phyloP scores from a whole-genome alignment of 1,140 invertebrate genomes.

The Drosophila busckii region DNA sequence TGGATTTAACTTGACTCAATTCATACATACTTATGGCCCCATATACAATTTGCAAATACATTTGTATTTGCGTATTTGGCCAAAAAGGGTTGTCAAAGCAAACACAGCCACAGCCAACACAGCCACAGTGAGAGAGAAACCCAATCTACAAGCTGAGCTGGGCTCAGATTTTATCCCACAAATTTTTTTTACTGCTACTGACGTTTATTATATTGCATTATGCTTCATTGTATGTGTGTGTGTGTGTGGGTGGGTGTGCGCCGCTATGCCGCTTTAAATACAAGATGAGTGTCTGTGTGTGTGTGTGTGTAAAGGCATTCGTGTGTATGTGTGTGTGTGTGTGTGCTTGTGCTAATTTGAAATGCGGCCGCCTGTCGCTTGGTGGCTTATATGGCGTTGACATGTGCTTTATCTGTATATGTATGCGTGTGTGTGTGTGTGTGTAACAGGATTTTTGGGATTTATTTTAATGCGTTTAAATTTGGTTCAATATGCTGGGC shows the following conservation, averaged over 20 bases:
- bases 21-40: constrained; percentile 2
- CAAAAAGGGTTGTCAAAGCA: too few relatives aligned
- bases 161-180: constrained; percentile 8
- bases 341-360: constrained; percentile 59
- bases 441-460: constrained; percentile 40
- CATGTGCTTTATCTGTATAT: too few relatives aligned
- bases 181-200: constrained; percentile 50
- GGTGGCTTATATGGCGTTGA: constrained; percentile 23
- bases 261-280: constrained; percentile 22
- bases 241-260: constrained; percentile 38
- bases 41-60: constrained; percentile 10
- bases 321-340: constrained; percentile 1
- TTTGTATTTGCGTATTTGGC: constrained; percentile 11
- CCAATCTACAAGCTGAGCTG: too few relatives aligned
- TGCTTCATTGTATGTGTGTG: constrained; percentile 69
- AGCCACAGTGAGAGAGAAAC: too few relatives aligned
- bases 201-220: constrained; percentile 76
- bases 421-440: not conserved
- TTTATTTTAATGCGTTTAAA: constrained; percentile 64
- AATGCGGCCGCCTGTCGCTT: constrained; percentile 53
- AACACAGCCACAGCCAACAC: not conserved
- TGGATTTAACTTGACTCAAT: constrained; percentile 59
- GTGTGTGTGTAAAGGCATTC: constrained; percentile 9
- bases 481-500: constrained; percentile 43
- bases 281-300: not conserved